Evolutionary conservation across 1,140 invertebrate species (phyloP), one percentile per base, ranked within the genome.

Genomic region (Zaprionus tsacasi): DNA sequence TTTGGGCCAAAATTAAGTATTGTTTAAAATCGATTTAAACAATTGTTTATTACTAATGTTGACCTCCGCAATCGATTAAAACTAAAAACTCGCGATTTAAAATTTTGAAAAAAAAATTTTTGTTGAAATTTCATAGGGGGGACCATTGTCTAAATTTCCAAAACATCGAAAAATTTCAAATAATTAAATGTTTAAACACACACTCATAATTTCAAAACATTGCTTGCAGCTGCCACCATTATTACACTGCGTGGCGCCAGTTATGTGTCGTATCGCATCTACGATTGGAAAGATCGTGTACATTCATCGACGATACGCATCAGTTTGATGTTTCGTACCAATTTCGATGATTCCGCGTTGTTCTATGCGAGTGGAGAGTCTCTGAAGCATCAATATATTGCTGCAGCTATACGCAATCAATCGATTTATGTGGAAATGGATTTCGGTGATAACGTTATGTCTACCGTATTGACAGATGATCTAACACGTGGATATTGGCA

Each of bases 241-340:
- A 93, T 98, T 30, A 98, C 98, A 0, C 93, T 98, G 11, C 94
- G 96, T 72, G 98, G 98, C 0, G 98, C 97, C 60, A 98, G 98
- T 30, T 98, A 97, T 93, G 95, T 99, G 1, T 98, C 97, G 1
- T 98, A 98, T 92, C 94, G 97, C 58, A 96, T 98, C 13, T 98
- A 98, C 91, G 96, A 98, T 82, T 98, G 97, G 96, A 97, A 97
- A 91, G 97, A 98, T 93, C 94, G 97, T 45, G 96, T 98, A 10
- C 97, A 98, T 91, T 97, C 97, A 0, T 96, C 97, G 25, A 95
- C 95, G 8, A 98, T 96, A 71, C 94, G 96, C 76, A 96, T 98
- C 67, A 98, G 97, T 86, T 93, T 99, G 70, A 94, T 96, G 85
- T 98, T 99, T 92, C 97, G 97, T 95, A 97, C 96, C 55, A 94